Conservation (phyloP, 2,888 invertebrate genomes). For the Chaitophorus viminalis region DNA sequence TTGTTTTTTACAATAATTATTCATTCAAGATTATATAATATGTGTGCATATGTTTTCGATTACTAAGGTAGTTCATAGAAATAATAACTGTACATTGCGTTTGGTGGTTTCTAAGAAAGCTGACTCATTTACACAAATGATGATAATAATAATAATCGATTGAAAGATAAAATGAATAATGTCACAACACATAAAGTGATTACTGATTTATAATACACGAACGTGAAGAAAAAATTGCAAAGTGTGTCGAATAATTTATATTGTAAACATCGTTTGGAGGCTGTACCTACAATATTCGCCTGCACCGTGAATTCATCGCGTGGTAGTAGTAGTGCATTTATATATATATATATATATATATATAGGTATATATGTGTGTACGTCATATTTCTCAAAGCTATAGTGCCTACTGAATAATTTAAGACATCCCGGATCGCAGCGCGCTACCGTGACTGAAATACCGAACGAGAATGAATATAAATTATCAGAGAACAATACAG, state of each 20-base stretch:
- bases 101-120: no score
- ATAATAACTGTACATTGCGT: no score
- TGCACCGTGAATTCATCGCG: background rate
- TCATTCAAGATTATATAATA: no score
- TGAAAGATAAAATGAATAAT: no score
- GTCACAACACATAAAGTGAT: no score
- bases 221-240: background rate
- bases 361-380: background rate
- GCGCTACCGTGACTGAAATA: constrained; percentile 38
- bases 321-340: background rate
- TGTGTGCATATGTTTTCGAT: no score
- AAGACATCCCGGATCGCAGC: constrained; percentile 9
- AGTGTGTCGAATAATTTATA: constrained; percentile 36
- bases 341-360: no score
- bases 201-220: no score
- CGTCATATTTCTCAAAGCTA: constrained; percentile 30
- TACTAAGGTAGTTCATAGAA: no score
- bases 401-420: constrained; percentile 44
- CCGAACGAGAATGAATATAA: background rate
- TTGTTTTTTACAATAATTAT: no score
- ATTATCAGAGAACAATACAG: background rate
- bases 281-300: background rate
- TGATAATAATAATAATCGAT: no score
- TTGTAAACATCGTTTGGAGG: constrained; percentile 10
- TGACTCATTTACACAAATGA: no score